Base-by-base conservation (phyloP, 2,888 invertebrate species). In the Eilema sororculum region DNA sequence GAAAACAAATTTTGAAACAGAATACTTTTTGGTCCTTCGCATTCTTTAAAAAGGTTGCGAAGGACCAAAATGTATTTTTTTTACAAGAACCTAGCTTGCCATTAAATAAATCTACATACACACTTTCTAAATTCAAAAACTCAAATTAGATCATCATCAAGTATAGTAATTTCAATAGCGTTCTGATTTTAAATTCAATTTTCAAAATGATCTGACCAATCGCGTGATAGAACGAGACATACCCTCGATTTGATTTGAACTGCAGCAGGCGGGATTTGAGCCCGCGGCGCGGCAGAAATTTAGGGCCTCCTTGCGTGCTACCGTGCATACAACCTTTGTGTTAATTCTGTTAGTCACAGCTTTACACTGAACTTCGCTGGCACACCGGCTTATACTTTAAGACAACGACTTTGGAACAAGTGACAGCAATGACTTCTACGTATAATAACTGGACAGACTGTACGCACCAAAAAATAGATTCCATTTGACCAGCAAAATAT, bases 191-290 rank as follows among this genome's bases (percentile, higher is more conserved):
- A 60, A 37, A 63, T 65, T 69, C 22, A 13, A 60, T 56, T 57
- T 56, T 28, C 16, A 59, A 33, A 75, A 84, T 82, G 89, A 90
- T 93, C 91, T 92, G 94, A 94, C 93, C 91, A 91, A 90, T 86
- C 90, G 85, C 88, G 9, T 76, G 75, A 80, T 80, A 73, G 68
- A 75, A 76, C 75, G 87, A 90, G 94, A 97, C 97, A 96, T 98
- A 98, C 98, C 98, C 98, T 96, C 96, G 96, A 95, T 97, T 98
- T 90, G 98, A 97, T 96, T 96, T 97, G 96, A 98, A 98, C 96
- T 98, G 98, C 93, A 98, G 97, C 89, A 98, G 97, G 90, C 98
- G 97, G 90, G 98, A 98, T 96, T 98, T 98, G 96, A 98, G 97
- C 91, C 98, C 98, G 94, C 98, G 97, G 92, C 97, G 97, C 94